Evolutionary conservation across 2,888 invertebrate species (phyloP), one percentile per base, ranked within the genome.

Genomic region (Plusia festucae): DNA sequence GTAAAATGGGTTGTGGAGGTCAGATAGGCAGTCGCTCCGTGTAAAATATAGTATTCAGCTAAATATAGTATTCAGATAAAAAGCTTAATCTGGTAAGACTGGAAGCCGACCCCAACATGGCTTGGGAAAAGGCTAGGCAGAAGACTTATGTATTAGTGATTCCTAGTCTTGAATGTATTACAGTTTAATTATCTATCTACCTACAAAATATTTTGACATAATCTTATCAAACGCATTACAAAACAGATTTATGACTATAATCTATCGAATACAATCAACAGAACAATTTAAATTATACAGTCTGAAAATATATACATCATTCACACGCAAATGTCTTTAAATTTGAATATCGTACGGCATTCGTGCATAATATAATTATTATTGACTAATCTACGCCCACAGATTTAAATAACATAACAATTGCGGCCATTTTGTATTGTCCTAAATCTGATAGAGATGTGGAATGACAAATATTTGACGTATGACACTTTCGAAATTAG

Each of bases 301-400:
- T 54, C 65, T 63, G 72, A 73, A 73, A 58, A 51, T 6, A 5
- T 53, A 40, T 2, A 8, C 9, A 18, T 18, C 20, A 64, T 73
- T 54, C 24, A 16, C 54, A 32, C 57, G 57, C 18, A 11, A 68
- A 75, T 63, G 57, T 30, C 57, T 49, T 51, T 51, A n/a, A 58
- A 75, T 72, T 72, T 74, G 74, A 73, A 70, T 67, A 60, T 63
- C 53, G 4, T 24, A 15, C 52, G 16, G 51, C 60, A 58, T 67
- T 70, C 60, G 13, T 74, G 70, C 72, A 72, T 72, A 72, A 74
- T 73, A 34, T 3, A 30, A 52, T 69, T 68, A 64, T 74, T 57
- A 7, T 18, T 57, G 34, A 63, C 20, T 64, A 68, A 68, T 73
- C 53, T 32, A 63, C 74, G 74, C 57, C 64, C 32, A 73, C 60